Percentiles rank a stretch among this genome's conserved stretches.
Conservation (phyloP, 2,888 invertebrate species). For the Nymphalis polychloros region DNA sequence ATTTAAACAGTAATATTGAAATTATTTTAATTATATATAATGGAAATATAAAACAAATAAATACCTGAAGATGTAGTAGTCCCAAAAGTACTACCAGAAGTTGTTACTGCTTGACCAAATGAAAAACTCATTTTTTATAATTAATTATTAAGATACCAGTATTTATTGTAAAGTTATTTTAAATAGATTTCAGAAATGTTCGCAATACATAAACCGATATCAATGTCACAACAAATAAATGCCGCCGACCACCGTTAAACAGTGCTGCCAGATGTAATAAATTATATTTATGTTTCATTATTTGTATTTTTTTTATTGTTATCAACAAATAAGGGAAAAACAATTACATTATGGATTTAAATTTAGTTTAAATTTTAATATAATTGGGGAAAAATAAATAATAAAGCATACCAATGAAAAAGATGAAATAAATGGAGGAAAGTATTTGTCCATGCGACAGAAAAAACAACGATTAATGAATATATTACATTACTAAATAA, state of each 20-base stretch:
- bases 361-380: too few relatives aligned
- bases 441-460: too few relatives aligned
- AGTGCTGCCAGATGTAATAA: not conserved
- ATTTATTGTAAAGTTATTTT: not conserved
- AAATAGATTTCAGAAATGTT: not conserved
- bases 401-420: too few relatives aligned
- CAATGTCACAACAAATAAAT: slow-evolving; percentile 19
- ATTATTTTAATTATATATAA: not conserved
- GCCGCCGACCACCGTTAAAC: not conserved
- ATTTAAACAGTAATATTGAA: not conserved
- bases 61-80: slow-evolving; percentile 64
- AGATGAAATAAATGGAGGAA: too few relatives aligned
- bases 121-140: slow-evolving; percentile 57
- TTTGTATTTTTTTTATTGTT: too few relatives aligned
- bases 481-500: too few relatives aligned
- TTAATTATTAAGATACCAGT: not conserved
- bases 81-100: slow-evolving; percentile 61
- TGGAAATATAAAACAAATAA: not conserved
- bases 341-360: too few relatives aligned
- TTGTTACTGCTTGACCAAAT: slow-evolving; percentile 62
- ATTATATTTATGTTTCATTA: too few relatives aligned
- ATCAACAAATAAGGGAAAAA: too few relatives aligned
- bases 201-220: too few relatives aligned
- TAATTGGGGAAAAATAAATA: too few relatives aligned
- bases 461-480: too few relatives aligned